phyloP scores from a whole-genome alignment of 2,888 invertebrate species.

The Anorthoa munda region DNA sequence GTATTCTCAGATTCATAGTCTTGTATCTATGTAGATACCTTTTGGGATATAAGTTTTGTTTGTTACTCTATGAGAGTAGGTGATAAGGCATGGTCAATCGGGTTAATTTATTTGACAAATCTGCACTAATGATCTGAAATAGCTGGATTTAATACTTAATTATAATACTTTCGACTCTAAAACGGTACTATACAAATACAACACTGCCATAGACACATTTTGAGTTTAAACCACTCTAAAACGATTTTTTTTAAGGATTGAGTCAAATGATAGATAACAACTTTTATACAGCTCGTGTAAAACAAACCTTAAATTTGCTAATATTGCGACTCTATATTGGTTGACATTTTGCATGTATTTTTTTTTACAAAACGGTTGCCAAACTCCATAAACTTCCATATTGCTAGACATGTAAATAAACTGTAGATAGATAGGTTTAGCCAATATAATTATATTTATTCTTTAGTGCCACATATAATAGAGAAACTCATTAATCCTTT shows the following conservation, averaged over 20 bases:
- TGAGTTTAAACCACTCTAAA: slow-evolving; percentile 20
- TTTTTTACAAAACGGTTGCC: slow-evolving; percentile 77
- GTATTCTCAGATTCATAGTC: slow-evolving; percentile 37
- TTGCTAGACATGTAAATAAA: slow-evolving; percentile 81
- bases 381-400: slow-evolving; percentile 78
- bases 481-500: slow-evolving; percentile 77
- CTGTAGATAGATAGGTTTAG: slow-evolving; percentile 85
- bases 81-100: slow-evolving; percentile 63
- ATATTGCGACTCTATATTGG: slow-evolving; percentile 26
- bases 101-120: slow-evolving; percentile 55
- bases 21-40: slow-evolving; percentile 53
- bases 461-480: slow-evolving; percentile 78
- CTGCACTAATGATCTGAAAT: slow-evolving; percentile 41
- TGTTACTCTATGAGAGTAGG: slow-evolving; percentile 55
- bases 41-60: slow-evolving; percentile 52
- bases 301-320: slow-evolving; percentile 43
- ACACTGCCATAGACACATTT: slow-evolving; percentile 51
- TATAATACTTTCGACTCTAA: slow-evolving; percentile 20
- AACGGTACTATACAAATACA: slow-evolving; percentile 33
- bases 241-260: neutral
- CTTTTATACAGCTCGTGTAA: slow-evolving; percentile 10
- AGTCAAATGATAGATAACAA: neutral
- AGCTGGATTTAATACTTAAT: slow-evolving; percentile 13
- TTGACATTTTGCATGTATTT: slow-evolving; percentile 45
- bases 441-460: slow-evolving; percentile 71